phyloP scores from a whole-genome alignment of 2,797 vertebrate genomes.

The Ctenochaetus hawaiiensis region DNA sequence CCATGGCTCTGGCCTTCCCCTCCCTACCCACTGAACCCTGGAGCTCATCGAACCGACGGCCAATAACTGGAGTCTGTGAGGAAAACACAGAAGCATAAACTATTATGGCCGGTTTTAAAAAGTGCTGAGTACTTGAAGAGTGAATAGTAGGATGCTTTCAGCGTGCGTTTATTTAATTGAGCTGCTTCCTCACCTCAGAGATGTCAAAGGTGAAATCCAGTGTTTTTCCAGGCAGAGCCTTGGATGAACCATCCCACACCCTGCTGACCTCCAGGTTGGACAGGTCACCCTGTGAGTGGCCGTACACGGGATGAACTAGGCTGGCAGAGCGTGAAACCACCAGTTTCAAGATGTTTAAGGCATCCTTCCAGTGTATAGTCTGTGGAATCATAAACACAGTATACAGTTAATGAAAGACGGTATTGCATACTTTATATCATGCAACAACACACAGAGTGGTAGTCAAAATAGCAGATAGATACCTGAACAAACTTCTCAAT shows the following conservation, averaged over 20 bases:
- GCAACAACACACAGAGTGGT: background rate
- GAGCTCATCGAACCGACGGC: conserved; percentile 94
- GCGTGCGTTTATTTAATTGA: background rate
- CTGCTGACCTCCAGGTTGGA: conserved; percentile 96
- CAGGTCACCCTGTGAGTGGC: conserved; percentile 91
- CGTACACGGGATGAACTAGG: conserved; percentile 92
- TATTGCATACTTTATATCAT: background rate
- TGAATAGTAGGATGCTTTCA: background rate
- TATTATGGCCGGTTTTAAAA: background rate
- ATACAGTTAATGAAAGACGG: conserved; percentile 9
- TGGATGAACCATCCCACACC: conserved; percentile 95
- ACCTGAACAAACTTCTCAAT: conserved; percentile 99
- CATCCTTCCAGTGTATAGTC: conserved; percentile 98
- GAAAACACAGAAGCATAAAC: background rate
- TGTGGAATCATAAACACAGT: conserved; percentile 63
- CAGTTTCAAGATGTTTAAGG: conserved; percentile 96
- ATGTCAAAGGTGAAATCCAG: conserved; percentile 99
- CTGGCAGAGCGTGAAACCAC: conserved; percentile 98
- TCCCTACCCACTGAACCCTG: conserved; percentile 92
- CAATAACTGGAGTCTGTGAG: conserved; percentile 93
- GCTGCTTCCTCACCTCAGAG: conserved; percentile 89
- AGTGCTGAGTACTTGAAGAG: background rate
- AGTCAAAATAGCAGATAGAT: conserved; percentile 18
- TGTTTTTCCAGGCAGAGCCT: conserved; percentile 97
- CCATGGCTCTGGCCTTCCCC: conserved; percentile 92